phyloP scores from a whole-genome alignment of 2,797 vertebrate genomes.

The Graptemys geographica region DNA sequence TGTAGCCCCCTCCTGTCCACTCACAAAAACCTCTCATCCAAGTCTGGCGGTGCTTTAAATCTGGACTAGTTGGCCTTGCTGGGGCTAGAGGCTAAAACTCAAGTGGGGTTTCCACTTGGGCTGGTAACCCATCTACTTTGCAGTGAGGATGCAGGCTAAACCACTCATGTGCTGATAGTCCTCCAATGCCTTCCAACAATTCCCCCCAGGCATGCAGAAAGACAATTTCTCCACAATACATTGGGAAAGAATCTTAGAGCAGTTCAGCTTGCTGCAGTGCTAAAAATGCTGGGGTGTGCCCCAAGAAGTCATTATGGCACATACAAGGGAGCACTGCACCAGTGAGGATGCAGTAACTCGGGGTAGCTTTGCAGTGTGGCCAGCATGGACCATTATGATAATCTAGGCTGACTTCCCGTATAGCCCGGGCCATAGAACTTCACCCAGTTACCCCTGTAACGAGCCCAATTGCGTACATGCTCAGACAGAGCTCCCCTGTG shows the following conservation, averaged over 20 bases:
- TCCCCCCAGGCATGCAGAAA: background rate
- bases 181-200: background rate
- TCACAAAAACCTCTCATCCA: background rate
- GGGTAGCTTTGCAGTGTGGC: background rate
- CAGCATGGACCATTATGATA: background rate
- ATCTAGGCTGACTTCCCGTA: background rate
- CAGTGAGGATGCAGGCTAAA: background rate
- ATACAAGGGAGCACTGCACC: background rate
- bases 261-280: background rate
- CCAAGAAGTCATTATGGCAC: background rate
- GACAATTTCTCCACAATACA: background rate
- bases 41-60: background rate
- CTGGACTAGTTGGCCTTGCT: background rate
- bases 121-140: background rate
- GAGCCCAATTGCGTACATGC: accelerated
- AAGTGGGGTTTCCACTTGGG: background rate
- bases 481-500: background rate
- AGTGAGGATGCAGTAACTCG: background rate
- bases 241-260: background rate
- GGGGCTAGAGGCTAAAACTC: background rate
- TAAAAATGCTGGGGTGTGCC: background rate
- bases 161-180: background rate
- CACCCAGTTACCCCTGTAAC: background rate
- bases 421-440: background rate
- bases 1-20: accelerated